A percentile compares a stretch with the other conserved stretches of the same genome.
Evolutionary conservation across 2,797 vertebrate genomes (phyloP).

Genomic region (Coracias cyanogaster): DNA sequence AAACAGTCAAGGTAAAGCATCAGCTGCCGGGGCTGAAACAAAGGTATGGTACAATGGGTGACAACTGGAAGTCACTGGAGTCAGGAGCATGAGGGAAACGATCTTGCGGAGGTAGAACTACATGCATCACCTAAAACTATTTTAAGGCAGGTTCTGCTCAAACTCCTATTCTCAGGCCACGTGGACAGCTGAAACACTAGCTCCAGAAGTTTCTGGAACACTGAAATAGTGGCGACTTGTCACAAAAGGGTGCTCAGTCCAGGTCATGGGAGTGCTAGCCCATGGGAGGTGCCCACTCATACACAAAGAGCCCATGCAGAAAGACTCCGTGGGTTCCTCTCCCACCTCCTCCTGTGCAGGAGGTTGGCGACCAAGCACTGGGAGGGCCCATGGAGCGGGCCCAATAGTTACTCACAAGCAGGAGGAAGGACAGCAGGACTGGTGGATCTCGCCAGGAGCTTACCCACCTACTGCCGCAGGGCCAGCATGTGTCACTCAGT

Average conservation of each 20-base stretch:
- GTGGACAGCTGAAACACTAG: neutral
- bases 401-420: neutral
- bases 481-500: neutral
- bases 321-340: neutral
- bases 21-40: neutral
- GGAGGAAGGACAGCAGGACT: neutral
- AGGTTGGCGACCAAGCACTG: neutral
- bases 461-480: neutral
- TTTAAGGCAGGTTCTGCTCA: slow-evolving; percentile 19
- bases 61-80: slow-evolving; percentile 6
- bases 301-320: accelerated
- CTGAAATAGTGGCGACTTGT: neutral
- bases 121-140: neutral
- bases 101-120: neutral
- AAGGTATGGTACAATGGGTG: neutral
- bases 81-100: neutral
- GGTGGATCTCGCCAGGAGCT: neutral
- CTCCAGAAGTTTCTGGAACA: slow-evolving; percentile 63
- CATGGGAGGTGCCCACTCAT: neutral
- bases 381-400: neutral
- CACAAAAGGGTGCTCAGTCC: neutral
- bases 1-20: slow-evolving; percentile 4
- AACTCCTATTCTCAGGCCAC: neutral
- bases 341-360: neutral
- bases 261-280: neutral